Evolutionary conservation across 2,888 invertebrate genomes (phyloP).

Genomic region (Volucella zonaria): DNA sequence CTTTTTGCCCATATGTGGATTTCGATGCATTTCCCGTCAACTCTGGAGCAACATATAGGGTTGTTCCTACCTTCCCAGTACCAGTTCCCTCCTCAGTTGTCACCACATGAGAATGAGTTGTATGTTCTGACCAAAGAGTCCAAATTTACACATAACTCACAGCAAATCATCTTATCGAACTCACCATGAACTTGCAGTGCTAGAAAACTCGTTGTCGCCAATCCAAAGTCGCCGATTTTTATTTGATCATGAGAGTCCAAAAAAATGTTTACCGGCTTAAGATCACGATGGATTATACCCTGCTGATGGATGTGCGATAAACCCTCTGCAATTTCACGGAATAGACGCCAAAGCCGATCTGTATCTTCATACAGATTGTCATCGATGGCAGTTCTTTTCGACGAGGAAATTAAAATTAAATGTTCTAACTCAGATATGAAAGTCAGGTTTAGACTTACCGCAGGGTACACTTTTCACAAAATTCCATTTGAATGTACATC

Average conservation of each 20-base stretch:
- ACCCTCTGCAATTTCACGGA: constrained; percentile 96
- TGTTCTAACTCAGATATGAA: background rate
- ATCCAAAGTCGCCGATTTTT: constrained; percentile 98
- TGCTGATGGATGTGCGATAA: constrained; percentile 96
- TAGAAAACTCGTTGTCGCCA: constrained; percentile 92
- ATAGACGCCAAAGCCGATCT: constrained; percentile 94
- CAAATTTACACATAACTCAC: background rate
- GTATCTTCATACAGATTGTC: constrained; percentile 89
- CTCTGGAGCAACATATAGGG: constrained; percentile 97
- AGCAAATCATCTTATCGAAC: background rate
- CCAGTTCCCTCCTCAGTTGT: constrained; percentile 81
- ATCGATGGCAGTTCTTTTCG: constrained; percentile 91
- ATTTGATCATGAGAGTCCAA: constrained; percentile 95
- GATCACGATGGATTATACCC: constrained; percentile 93
- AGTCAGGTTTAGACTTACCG: constrained; percentile 82
- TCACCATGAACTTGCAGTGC: constrained; percentile 80
- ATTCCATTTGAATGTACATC: constrained; percentile 99
- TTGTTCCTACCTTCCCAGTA: constrained; percentile 95
- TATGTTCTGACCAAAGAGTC: constrained; percentile 54
- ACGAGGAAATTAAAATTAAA: constrained; percentile 5
- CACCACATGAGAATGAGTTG: constrained; percentile 76
- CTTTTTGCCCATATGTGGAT: constrained; percentile 93
- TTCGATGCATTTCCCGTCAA: constrained; percentile 87
- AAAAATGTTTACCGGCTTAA: constrained; percentile 97
- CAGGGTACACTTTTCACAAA: constrained; percentile 97